Conservation (phyloP, 2,888 invertebrate species). For the Agrypnus murinus region DNA sequence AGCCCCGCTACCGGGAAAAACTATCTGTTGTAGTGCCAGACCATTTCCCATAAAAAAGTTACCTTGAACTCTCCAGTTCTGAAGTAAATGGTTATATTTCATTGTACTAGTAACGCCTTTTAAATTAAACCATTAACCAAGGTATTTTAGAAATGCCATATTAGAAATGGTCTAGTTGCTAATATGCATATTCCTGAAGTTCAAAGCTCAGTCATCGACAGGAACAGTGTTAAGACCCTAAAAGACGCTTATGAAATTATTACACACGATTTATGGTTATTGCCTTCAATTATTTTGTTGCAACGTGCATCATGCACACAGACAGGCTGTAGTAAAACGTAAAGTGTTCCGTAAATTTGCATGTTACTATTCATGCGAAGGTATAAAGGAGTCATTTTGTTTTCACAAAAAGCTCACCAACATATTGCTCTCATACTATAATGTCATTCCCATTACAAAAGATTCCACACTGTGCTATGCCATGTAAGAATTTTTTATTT, state of each 20-base stretch:
- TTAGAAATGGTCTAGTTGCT: too few species aligned
- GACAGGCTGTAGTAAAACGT: slow-evolving; percentile 9
- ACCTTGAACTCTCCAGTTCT: too few species aligned
- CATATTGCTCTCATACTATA: neutral
- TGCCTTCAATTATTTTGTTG: slow-evolving; percentile 36
- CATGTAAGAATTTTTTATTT: too few species aligned
- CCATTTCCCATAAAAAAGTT: too few species aligned
- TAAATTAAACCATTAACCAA: too few species aligned
- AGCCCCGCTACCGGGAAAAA: too few species aligned
- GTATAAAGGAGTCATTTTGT: slow-evolving; percentile 11
- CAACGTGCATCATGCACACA: slow-evolving; percentile 11
- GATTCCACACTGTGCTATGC: too few species aligned
- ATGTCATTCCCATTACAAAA: too few species aligned
- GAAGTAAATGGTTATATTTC: too few species aligned
- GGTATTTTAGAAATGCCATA: too few species aligned
- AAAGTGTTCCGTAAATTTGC: slow-evolving; percentile 10
- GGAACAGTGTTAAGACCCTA: slow-evolving; percentile 32
- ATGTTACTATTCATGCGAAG: slow-evolving; percentile 1
- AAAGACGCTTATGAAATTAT: slow-evolving; percentile 37
- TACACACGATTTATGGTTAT: slow-evolving; percentile 36
- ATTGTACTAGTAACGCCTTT: too few species aligned
- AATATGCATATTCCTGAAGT: slow-evolving; percentile 20
- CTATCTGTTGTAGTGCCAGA: too few species aligned
- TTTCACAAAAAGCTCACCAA: slow-evolving; percentile 3
- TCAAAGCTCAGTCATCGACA: slow-evolving; percentile 49